Base-by-base conservation (phyloP, 2,888 invertebrate genomes). In the Bibio marci region DNA sequence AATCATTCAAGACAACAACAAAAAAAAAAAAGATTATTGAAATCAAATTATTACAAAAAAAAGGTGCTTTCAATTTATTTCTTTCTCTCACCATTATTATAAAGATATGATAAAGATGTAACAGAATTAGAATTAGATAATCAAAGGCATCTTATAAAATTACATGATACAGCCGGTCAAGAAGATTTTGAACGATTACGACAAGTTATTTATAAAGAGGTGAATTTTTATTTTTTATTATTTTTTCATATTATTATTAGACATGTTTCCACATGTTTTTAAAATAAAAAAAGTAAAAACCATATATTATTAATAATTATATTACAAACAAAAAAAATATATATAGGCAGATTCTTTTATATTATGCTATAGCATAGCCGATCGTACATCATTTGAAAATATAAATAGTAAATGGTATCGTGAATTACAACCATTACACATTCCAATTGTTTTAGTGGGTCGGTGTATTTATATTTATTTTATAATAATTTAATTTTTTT, bases 381-480 rank as follows among this genome's bases (percentile, higher is more conserved):
- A 36, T 33, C 34, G 41, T 10, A 12, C 11, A 7, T 39, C 41
- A 13, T 42, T 37, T 25, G 14, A 25, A 4, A 42, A 42, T 34
- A 27, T 38, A 11, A 8, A 17, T 8, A 19, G 18, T 12, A 39
- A 39, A 36, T 42, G 41, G 39, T 30, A 37, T 22, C 39, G 38
- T 7, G 36, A 42, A 36, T 14, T 42, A 6, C 5, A 11, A 11
- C 30, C 25, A 2, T 31, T 22, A 13, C 14, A 31, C 11, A 30
- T 19, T 10, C 41, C 41, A 14, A 41, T 41, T 14, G 30, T 41
- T 3, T 34, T 41, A 28, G 41, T 41, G 19, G 37, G 40, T 40
- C 19, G 17, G 33, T 37, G 11, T 10, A 13, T 8, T n/a, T 10
- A 17, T 11, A 5, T n/a, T 18, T 18, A 17, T 3, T 12, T 34